Evolutionary conservation across 2,797 vertebrate genomes (phyloP).

Genomic region (Tapirus indicus): DNA sequence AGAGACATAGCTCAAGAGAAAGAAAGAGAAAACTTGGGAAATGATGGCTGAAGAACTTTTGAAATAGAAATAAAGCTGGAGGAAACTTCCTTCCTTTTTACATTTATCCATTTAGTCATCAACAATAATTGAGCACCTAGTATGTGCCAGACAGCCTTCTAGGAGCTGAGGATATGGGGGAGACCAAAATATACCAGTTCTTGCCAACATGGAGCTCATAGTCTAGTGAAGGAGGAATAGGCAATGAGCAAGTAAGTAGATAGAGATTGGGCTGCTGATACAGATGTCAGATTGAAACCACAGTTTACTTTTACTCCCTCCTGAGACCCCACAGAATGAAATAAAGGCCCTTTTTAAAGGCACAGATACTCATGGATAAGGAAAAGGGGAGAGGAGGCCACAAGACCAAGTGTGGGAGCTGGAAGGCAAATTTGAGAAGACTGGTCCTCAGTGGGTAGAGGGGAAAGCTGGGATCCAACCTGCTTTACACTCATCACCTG

Average conservation of each 20-base stretch:
- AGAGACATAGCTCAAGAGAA: background rate
- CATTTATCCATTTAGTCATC: background rate
- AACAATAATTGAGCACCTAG: background rate
- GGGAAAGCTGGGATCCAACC: background rate
- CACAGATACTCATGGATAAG: background rate
- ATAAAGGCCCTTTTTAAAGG: background rate
- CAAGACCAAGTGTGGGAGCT: background rate
- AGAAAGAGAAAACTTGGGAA: conserved; percentile 1
- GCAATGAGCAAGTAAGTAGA: background rate
- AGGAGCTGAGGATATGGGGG: background rate
- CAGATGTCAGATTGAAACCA: background rate
- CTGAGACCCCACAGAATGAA: background rate
- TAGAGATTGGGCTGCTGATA: background rate
- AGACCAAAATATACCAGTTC: background rate
- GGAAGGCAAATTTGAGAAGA: background rate
- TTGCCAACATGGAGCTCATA: background rate
- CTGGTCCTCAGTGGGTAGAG: background rate
- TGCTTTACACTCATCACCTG: background rate
- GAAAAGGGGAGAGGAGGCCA: background rate
- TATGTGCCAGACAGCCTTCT: background rate
- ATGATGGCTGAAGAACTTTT: background rate
- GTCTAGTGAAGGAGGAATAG: background rate
- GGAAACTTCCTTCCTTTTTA: background rate
- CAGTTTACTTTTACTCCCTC: background rate
- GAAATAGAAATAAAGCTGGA: background rate